phyloP scores from a whole-genome alignment of 2,888 invertebrate genomes.

The Acleris cristana region DNA sequence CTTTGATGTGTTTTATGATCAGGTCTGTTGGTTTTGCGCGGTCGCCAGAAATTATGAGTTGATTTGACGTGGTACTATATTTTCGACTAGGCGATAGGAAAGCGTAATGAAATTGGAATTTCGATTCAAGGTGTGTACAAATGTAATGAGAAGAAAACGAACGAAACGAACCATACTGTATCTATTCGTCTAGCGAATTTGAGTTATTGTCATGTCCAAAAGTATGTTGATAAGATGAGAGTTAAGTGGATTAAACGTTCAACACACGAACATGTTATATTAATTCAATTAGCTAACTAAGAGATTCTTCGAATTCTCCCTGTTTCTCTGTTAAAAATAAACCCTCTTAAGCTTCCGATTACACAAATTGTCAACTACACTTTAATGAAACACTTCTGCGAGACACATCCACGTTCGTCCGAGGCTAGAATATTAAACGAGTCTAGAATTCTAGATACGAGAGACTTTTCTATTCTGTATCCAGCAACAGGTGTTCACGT shows the following conservation, averaged over 20 bases:
- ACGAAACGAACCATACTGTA: no score
- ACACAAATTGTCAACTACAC: constrained; percentile 18
- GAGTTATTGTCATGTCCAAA: no score
- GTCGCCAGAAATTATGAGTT: constrained; percentile 6
- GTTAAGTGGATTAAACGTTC: no score
- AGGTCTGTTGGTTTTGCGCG: constrained; percentile 18
- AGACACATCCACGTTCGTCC: constrained; percentile 10
- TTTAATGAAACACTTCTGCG: constrained; percentile 27
- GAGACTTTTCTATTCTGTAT: constrained; percentile 1
- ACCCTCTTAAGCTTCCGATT: not conserved
- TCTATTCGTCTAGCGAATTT: no score
- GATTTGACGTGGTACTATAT: constrained; percentile 4
- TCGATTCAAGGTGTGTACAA: no score
- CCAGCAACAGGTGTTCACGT: constrained; percentile 27
- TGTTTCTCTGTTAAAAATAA: not conserved
- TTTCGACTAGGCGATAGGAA: not conserved
- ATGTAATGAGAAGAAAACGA: no score
- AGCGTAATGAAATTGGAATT: no score
- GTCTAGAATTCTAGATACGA: constrained; percentile 26
- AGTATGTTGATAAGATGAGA: no score
- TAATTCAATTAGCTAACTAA: no score
- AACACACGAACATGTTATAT: no score
- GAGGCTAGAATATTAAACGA: constrained; percentile 32
- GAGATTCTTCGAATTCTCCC: not conserved
- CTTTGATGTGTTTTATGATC: constrained; percentile 14